Base-by-base conservation (phyloP, 2,888 invertebrate genomes). In the Drosophila prostipennis region DNA sequence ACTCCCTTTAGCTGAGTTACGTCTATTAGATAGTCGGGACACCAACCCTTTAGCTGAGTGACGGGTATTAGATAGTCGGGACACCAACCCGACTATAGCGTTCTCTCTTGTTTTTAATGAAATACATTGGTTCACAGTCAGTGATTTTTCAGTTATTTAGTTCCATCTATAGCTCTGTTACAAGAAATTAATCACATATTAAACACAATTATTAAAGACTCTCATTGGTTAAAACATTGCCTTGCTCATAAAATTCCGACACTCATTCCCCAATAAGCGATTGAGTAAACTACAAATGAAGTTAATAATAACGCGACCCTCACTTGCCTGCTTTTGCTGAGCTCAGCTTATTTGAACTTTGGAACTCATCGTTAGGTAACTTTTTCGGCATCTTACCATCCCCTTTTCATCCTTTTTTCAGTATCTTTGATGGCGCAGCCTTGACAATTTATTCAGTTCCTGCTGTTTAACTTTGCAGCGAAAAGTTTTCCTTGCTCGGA, bases 381-480 rank as follows among this genome's bases (percentile, higher is more conserved):
- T 65, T 65, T 61, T 68, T 68, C 3, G 68, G 36, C 37, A 72
- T 54, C 14, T 49, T 36, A 4, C 40, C 13, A 4, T 11, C 32
- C 6, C 16, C 46, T 7, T 14, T 29, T 6, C 6, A 48, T 13
- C 34, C 48, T 4, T 48, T 34, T 6, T 16, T 32, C 16, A 16
- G 51, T 42, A 43, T 72, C 60, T 72, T 71, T 72, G 48, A 70
- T 34, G 67, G 68, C 3, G 34, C 53, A 71, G 72, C 60, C 70
- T 60, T 52, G 72, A 69, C 68, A 68, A 57, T 70, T 68, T 69
- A 69, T 67, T 56, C 55, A 69, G 70, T 49, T 29, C 49, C 48
- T 56, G 42, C 57, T 70, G 70, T 68, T 69, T 68, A 68, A 68
- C 70, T 68, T 68, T 68, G 37, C 49, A 34, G 48, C 48, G 32